Base-by-base conservation (phyloP, 2,888 invertebrate genomes). In the Podabrus alpinus region DNA sequence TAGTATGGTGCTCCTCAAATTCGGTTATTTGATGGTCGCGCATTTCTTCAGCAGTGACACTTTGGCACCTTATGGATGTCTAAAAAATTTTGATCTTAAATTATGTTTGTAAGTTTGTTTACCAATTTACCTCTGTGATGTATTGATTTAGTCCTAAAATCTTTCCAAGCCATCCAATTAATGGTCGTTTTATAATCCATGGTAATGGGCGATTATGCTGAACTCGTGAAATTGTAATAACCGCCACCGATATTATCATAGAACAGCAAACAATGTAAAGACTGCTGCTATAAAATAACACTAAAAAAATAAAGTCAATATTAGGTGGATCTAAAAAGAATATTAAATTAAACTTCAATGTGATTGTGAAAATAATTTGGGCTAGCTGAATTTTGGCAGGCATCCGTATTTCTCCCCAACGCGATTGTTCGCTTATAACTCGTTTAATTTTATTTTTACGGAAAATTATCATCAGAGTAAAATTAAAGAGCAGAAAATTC, bases 201-300 rank as follows among this genome's bases (percentile, higher is more conserved):
- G 91, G 91, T 29, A 91, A 83, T 9, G 88, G 84, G 60, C 84
- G 85, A 19, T 86, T 86, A 78, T 88, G 87, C 24, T 87, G 85
- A 16, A 87, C 88, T 73, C 89, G 86, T 1, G 90, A 87, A 76
- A 91, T 82, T 81, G 90, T 89, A 75, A 90, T 88, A 13, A 90
- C 90, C 15, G 88, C 77, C 15, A 90, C 88, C 0, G 91, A 89
- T 62, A 89, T 85, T n/a, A 90, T 84, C 80, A 90, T 84, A 1
- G 90, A 89, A 78, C 90, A 86, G 68, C 88, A 88, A 17, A 90
- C 88, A 80, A 91, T 86, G 77, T 90, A 88, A 69, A 91, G 84
- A 75, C 89, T 89, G 79, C 88, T 89, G 72, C 89, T 89, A 84
- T 90, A 91, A 84, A 91, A 91, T 73, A 89, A 83, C 21, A 91